Evolutionary conservation across 2,113 vertebrate genomes (phyloP).

Genomic region (Trogon surrucura): DNA sequence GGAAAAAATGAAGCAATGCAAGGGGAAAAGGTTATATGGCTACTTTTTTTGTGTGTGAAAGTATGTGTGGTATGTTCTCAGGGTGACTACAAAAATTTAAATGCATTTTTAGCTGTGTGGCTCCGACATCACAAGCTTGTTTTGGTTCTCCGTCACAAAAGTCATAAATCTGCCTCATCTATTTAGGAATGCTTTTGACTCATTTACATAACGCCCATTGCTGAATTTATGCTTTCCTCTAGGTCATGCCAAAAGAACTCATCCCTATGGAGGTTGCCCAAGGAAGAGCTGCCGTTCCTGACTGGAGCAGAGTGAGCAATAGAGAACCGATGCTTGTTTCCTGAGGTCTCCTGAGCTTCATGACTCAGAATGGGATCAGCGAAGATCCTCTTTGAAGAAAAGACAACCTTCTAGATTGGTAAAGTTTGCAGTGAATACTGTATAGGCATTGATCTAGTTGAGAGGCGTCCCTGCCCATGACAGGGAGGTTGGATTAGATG

Average conservation of each 20-base stretch:
- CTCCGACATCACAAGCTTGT: background rate
- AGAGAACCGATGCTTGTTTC: background rate
- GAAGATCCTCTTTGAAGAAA: background rate
- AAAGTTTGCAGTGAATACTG: background rate
- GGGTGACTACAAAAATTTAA: slow-evolving; percentile 15
- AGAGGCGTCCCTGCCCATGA: too few species aligned
- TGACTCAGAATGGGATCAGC: background rate
- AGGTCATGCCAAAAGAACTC: background rate
- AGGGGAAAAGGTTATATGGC: slow-evolving; percentile 11
- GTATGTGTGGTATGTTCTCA: slow-evolving; percentile 34
- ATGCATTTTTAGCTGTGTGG: background rate
- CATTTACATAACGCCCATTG: background rate
- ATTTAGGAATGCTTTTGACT: background rate
- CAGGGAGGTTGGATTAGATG: too few species aligned
- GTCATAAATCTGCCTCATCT: background rate
- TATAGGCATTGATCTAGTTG: background rate
- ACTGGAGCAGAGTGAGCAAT: background rate
- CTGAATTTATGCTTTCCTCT: background rate
- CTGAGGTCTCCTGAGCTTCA: background rate
- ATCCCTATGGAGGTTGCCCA: background rate
- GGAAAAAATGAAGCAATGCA: background rate
- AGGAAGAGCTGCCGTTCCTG: background rate
- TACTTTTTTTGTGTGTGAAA: slow-evolving; percentile 22
- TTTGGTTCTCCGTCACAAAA: background rate
- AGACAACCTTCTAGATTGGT: background rate